These are phyloP conservation scores for Nerophis lumbriciformis DNA, from an alignment of 2,113 vertebrate genomes.

Conservation along the genomic window DNA sequence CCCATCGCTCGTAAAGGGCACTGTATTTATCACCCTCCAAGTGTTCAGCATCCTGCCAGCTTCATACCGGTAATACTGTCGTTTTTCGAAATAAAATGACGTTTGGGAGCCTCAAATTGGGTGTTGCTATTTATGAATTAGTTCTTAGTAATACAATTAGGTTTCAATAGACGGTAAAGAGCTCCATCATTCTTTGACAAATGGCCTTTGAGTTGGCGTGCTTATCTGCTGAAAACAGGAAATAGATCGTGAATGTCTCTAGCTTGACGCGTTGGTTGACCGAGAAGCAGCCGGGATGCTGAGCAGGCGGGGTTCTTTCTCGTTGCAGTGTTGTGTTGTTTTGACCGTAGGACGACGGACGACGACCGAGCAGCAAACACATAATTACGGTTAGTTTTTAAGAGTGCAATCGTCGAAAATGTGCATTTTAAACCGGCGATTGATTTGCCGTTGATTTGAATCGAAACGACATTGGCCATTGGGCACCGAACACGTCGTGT, in stretches of 20 bases:
- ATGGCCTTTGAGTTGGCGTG: too few species aligned
- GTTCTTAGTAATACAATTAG: not conserved
- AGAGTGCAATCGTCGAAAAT: not conserved
- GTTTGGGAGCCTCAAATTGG: not conserved
- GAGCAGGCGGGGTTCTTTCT: conserved; percentile 53
- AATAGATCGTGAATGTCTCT: not conserved
- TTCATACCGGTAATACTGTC: not conserved
- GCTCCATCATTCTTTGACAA: too few species aligned
- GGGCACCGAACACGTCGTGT: conserved; percentile 3
- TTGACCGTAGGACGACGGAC: conserved; percentile 35
- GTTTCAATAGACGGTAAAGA: too few species aligned
- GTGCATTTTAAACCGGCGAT: conserved; percentile 2
- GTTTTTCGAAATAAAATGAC: conserved; percentile 19
- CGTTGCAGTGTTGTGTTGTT: conserved; percentile 18
- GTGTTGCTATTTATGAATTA: not conserved
- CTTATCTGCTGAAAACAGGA: conserved; percentile 8
- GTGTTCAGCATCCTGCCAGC: not conserved
- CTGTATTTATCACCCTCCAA: not conserved
- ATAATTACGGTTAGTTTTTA: not conserved
- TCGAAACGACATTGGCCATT: not conserved
- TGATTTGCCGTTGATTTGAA: conserved; percentile 25
- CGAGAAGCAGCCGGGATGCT: conserved; percentile 59
- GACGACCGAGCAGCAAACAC: not conserved
- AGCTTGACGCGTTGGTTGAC: conserved; percentile 25
- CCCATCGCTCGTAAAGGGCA: not conserved